Evolutionary conservation across 2,888 invertebrate genomes (phyloP), one percentile per base, ranked within the genome.

Genomic region (Oeneis ivallda): DNA sequence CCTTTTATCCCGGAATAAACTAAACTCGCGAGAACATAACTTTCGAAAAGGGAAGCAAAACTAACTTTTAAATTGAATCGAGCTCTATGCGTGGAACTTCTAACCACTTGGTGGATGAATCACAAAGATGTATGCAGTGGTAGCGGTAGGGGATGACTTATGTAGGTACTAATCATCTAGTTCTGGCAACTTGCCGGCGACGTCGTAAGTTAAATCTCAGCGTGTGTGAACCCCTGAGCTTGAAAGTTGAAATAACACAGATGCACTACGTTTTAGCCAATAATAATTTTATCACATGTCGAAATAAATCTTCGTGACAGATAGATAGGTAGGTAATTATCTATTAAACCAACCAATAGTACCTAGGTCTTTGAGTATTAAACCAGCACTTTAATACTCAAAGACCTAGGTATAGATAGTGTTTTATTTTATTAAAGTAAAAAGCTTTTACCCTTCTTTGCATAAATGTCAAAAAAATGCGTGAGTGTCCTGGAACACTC

Each of bases 21-120:
- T 84, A 86, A 87, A 89, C 88, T 87, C 74, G 79, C 72, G 77
- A 76, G 77, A 76, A 80, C 84, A 87, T 88, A 84, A 87, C 84
- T 86, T 87, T 84, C 79, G 77, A 84, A 86, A 86, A 87, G 87
- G 84, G 84, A 85, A 77, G 74, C 39, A 37, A 60, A 60, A 60
- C 32, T 75, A 76, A 78, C 76, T 80, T 72, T 69, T 75, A 78
- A 80, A 84, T 83, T 79, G 76, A 83, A 83, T 82, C 75, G 73
- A 79, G 62, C 79, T 76, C 74, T 75, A 75, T 74, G 71, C 70
- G 71, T 65, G 72, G 72, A 70, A 61, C 69, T 70, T 64, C 61
- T 71, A 68, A 71, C 67, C 69, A 60, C 64, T 65, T 50, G 41
- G 64, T 56, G 58, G 64, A 64, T 71, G 68, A 72, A 63, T 74